Evolutionary conservation across 1,140 invertebrate genomes (phyloP).

Genomic region (Dreissena polymorpha): DNA sequence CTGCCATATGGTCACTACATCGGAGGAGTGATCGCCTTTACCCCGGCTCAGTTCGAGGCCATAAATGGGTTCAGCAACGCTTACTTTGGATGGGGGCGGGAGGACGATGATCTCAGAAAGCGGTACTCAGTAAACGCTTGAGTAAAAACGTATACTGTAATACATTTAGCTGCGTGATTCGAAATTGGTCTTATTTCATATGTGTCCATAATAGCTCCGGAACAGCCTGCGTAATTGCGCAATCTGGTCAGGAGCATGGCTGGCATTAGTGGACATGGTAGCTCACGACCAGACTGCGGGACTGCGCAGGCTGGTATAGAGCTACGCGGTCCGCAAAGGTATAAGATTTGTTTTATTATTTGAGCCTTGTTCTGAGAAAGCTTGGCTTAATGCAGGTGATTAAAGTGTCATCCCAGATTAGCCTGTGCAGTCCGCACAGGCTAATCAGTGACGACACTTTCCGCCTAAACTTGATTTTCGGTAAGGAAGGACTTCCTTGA

Average conservation of each 20-base stretch:
- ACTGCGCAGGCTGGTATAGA: no score
- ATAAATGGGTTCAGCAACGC: conserved; percentile 96
- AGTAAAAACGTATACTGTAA: background rate
- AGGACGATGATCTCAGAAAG: conserved; percentile 71
- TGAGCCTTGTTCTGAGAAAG: no score
- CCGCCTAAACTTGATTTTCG: no score
- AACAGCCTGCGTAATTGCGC: background rate
- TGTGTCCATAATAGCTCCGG: background rate
- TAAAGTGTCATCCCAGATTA: no score
- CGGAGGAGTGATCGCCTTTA: conserved; percentile 68
- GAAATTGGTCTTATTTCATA: background rate
- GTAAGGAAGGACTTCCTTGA: no score
- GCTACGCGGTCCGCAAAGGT: no score
- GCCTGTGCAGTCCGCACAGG: no score
- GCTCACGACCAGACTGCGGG: no score
- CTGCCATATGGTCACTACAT: conserved; percentile 62
- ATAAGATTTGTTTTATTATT: no score
- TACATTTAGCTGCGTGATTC: background rate
- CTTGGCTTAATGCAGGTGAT: no score
- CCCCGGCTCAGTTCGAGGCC: conserved; percentile 83
- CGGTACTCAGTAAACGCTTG: conserved; percentile 15
- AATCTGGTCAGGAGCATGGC: background rate
- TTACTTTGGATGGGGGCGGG: conserved; percentile 89
- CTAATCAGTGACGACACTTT: no score
- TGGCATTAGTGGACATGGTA: no score